Evolutionary conservation across 30 jellyfish, hydroid and myxozoan species (phyloP), one percentile per base, ranked within the genome.

Genomic region (Cassiopea xamachana): DNA sequence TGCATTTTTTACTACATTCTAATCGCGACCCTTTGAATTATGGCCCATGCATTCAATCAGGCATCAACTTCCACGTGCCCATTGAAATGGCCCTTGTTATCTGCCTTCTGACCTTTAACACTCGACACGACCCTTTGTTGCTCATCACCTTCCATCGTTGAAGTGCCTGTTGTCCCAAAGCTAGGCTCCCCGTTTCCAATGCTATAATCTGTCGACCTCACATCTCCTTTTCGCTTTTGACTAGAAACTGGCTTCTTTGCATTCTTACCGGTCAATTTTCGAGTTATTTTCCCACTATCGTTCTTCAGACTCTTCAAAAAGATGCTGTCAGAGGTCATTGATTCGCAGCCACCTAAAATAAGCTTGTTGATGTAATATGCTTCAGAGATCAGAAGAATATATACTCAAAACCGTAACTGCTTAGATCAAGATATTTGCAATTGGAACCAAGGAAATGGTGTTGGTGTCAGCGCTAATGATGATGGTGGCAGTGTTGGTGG

Each of bases 261-360:
- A 51, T n/a, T 19, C 19, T 46, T 70, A 2, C 27, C 45, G 1
- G 75, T 18, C 48, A 60, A 46, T 47, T 71, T 49, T 18, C 73
- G 62, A 15, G 92, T 86, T 1, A 69, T 55, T 2, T 60, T 67
- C 16, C 82, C 71, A 15, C 87, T 75, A 7, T 60, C 58, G 64
- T 86, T 86, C 72, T 86, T 86, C 51, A 86, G 61, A 46, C 94
- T 78, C 68, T 87, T 87, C n/a, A 45, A n/a, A 77, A 87, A 87
- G 62, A 87, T 87, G 75, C 84, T 77, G 64, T 77, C 94, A 61
- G 79, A 82, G 4, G 92, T 84, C 79, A 84, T 58, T 1, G 89
- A 59, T 60, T 87, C 89, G 71, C 94, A 87, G 58, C 94, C 94
- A 77, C 94, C 94, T 87, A 77, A 76, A 69, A 39, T 13, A 60